These are phyloP conservation scores for Platerodrilus igneus DNA, from an alignment of 2,888 invertebrate genomes.

Conservation along the genomic window DNA sequence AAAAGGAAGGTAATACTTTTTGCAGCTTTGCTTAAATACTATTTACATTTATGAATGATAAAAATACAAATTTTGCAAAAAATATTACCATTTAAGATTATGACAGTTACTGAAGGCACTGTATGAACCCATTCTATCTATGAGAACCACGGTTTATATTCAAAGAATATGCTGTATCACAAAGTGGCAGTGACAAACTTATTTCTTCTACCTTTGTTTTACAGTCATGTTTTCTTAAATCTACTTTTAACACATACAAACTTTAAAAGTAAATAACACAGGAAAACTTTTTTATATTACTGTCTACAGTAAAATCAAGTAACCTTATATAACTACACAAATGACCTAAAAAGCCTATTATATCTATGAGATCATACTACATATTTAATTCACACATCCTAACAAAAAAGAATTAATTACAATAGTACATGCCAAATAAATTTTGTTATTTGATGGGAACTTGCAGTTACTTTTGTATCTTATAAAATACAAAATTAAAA, in stretches of 20 bases:
- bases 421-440: no score
- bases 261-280: constrained; percentile 23
- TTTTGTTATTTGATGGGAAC: no score
- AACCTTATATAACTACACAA: no score
- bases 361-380: constrained; percentile 41
- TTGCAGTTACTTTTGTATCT: no score
- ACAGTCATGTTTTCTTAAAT: constrained; percentile 14
- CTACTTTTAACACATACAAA: constrained; percentile 20
- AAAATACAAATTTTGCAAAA: no score
- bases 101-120: constrained; percentile 25
- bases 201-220: constrained; percentile 19
- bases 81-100: constrained; percentile 19
- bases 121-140: constrained; percentile 21
- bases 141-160: constrained; percentile 17
- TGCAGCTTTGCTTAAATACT: no score
- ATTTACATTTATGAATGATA: no score
- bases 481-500: no score
- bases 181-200: constrained; percentile 39
- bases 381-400: constrained; percentile 10
- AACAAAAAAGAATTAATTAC: constrained; percentile 4
- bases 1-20: no score
- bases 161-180: constrained; percentile 38
- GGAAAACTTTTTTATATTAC: constrained; percentile 13
- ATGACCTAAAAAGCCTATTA: no score
- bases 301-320: constrained; percentile 5